These are phyloP conservation scores for Leptodirus hochenwartii DNA, from an alignment of 2,888 invertebrate species.

Conservation along the genomic window DNA sequence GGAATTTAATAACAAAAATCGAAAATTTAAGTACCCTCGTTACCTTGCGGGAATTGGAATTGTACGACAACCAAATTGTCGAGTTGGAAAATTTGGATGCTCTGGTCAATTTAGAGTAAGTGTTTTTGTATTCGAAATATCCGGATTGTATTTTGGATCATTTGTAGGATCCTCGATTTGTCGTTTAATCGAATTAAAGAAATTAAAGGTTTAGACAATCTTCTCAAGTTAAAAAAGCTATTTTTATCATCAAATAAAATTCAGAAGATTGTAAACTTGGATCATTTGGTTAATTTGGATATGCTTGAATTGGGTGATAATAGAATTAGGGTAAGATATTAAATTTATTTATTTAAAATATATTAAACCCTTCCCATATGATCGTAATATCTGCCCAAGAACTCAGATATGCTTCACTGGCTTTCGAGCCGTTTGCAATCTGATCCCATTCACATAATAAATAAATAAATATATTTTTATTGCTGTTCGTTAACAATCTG, in stretches of 20 bases:
- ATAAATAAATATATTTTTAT: background rate
- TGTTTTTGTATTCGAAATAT: too few relatives aligned
- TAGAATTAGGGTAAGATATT: conserved; percentile 55
- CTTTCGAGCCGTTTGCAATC: too few relatives aligned
- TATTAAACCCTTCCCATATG: too few relatives aligned
- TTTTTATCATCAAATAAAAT: conserved; percentile 86
- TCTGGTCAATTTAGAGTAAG: conserved; percentile 79
- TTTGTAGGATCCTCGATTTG: conserved; percentile 66
- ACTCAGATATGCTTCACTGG: too few relatives aligned
- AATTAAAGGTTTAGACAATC: conserved; percentile 61
- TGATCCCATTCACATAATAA: too few relatives aligned
- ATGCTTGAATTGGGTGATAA: conserved; percentile 92
- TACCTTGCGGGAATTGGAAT: conserved; percentile 71
- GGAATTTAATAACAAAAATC: conserved; percentile 91
- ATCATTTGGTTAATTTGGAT: conserved; percentile 56
- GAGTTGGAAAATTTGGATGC: conserved; percentile 77
- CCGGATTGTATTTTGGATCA: too few relatives aligned
- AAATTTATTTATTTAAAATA: too few relatives aligned
- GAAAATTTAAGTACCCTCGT: conserved; percentile 66
- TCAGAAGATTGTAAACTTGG: conserved; percentile 70
- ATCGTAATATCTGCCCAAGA: too few relatives aligned
- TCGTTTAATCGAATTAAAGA: conserved; percentile 88
- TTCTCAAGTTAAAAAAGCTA: conserved; percentile 62
- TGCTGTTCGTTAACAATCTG: conserved; percentile 2
- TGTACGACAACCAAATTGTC: conserved; percentile 94